These are phyloP conservation scores for Fulmarus glacialis DNA, from an alignment of 2,113 vertebrate species.

Conservation along the genomic window DNA sequence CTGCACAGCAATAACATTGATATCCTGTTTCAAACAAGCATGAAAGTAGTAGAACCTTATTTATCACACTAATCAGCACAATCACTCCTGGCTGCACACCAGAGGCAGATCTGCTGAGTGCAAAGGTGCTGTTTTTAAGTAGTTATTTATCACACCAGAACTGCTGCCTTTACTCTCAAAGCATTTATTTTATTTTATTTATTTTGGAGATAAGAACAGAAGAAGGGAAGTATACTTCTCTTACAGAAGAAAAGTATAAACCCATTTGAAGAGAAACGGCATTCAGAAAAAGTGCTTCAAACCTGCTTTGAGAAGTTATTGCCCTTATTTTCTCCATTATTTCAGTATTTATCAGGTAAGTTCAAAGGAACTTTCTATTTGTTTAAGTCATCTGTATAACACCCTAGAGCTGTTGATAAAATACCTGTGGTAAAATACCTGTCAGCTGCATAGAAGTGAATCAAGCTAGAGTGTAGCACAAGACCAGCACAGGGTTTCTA, in stretches of 20 bases:
- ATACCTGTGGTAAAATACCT: neutral
- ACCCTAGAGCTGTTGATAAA: neutral
- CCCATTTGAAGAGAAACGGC: neutral
- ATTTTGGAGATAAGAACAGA: neutral
- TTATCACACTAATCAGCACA: neutral
- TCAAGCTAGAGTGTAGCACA: neutral
- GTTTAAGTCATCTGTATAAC: neutral
- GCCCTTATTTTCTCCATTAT: neutral
- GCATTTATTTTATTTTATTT: neutral
- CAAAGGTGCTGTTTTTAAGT: neutral
- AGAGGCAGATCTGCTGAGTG: conserved; percentile 20
- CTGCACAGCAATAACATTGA: neutral
- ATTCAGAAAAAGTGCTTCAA: neutral
- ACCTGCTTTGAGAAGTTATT: neutral
- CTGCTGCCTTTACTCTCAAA: neutral
- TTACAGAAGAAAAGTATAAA: neutral
- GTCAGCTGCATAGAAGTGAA: neutral
- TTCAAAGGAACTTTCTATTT: neutral
- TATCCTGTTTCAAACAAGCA: neutral
- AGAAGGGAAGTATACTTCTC: neutral
- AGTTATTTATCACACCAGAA: neutral
- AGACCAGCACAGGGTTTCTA: neutral
- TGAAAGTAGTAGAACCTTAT: neutral
- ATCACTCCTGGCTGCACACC: neutral
- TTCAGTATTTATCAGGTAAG: neutral